Conservation (phyloP, 2,888 invertebrate species). For the Spilarctia lutea region DNA sequence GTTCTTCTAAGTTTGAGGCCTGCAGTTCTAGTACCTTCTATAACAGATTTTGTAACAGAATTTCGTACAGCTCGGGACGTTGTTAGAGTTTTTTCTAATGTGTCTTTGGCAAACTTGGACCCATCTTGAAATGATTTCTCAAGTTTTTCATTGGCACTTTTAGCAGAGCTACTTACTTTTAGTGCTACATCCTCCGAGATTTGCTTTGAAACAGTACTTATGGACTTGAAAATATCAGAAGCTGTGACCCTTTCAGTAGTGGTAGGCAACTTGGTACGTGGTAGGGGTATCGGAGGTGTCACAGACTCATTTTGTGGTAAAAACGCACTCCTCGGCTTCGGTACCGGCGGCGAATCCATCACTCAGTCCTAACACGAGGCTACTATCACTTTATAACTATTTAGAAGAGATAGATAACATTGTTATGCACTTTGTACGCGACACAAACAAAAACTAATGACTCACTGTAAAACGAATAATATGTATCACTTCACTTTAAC, state of each 20-base stretch:
- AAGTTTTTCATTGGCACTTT: constrained; percentile 74
- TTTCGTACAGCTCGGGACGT: constrained; percentile 84
- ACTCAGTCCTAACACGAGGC: constrained; percentile 29
- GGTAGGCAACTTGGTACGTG: constrained; percentile 75
- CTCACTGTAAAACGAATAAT: constrained; percentile 47
- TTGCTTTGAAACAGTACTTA: constrained; percentile 86
- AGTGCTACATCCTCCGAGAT: constrained; percentile 85
- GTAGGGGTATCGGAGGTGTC: constrained; percentile 85
- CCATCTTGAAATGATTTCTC: constrained; percentile 75
- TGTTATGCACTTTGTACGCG: constrained; percentile 46
- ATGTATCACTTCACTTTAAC: constrained; percentile 6
- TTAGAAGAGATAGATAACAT: constrained; percentile 58
- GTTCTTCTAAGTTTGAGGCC: constrained; percentile 78
- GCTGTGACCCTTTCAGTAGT: constrained; percentile 70
- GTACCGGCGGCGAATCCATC: constrained; percentile 81
- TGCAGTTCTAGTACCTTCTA: constrained; percentile 88
- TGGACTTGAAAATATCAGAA: constrained; percentile 80
- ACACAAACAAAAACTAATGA: constrained; percentile 59
- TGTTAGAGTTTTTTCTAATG: constrained; percentile 78
- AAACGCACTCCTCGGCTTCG: constrained; percentile 72
- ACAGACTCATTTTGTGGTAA: constrained; percentile 60
- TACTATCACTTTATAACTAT: constrained; percentile 51
- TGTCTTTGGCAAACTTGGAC: constrained; percentile 79
- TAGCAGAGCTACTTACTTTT: constrained; percentile 79
- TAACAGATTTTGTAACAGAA: constrained; percentile 87